Conservation (phyloP, 2,113 vertebrate genomes). For the Himantopus leucocephalus region DNA sequence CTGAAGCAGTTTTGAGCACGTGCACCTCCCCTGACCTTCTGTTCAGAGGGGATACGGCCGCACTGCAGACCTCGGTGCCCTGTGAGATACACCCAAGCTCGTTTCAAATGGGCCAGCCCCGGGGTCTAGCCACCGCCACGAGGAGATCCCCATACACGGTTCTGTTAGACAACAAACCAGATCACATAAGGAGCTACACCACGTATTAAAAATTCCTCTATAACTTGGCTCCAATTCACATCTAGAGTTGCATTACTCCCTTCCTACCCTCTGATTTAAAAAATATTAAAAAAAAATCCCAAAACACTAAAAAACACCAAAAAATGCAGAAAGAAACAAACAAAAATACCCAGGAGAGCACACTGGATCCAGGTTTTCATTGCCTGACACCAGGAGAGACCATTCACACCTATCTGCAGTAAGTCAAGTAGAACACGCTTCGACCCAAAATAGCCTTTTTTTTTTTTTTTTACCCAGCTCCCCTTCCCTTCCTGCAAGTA, state of each 20-base stretch:
- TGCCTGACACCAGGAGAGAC: background rate
- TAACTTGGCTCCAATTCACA: background rate
- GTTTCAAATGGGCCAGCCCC: background rate
- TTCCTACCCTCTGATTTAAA: background rate
- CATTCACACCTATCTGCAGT: too few species aligned
- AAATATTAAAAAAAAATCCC: too few species aligned
- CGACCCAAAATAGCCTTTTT: background rate
- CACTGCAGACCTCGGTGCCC: background rate
- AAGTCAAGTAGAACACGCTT: background rate
- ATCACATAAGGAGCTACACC: background rate
- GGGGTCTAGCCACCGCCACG: background rate
- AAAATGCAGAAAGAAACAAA: background rate
- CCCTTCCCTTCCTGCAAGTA: background rate
- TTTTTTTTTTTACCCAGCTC: background rate
- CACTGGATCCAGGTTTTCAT: background rate
- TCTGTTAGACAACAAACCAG: background rate
- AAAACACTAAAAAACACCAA: background rate
- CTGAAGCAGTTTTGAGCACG: background rate
- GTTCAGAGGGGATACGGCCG: rapidly evolving
- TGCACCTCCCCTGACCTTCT: too few species aligned
- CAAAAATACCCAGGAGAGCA: too few species aligned
- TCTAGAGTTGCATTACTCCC: background rate
- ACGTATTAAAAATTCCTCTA: background rate
- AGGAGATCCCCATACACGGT: background rate
- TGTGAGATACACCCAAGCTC: too few species aligned